phyloP scores from a whole-genome alignment of 2,113 vertebrate genomes.

The Plecturocebus donacophilus region DNA sequence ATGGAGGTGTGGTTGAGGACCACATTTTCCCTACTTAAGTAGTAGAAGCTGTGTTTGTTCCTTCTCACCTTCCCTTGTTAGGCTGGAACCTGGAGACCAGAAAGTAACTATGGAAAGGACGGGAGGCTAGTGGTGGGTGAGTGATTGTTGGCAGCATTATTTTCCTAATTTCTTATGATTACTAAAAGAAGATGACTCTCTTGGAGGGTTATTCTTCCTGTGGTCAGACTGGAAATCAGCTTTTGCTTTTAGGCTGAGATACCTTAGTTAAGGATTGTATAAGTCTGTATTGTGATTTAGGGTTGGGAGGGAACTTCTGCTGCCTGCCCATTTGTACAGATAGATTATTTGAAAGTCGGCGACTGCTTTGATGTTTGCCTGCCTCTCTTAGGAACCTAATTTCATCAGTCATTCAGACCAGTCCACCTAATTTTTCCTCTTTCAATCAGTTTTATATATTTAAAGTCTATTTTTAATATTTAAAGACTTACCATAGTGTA shows the following conservation, averaged over 20 bases:
- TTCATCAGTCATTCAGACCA: not conserved
- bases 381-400: not conserved
- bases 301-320: not conserved
- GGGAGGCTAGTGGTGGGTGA: not conserved
- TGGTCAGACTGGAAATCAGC: not conserved
- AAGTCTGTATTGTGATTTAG: not conserved
- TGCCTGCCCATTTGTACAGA: not conserved
- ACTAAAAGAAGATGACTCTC: not conserved
- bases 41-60: not conserved
- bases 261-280: not conserved
- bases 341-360: not conserved
- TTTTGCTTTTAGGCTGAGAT: not conserved
- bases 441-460: not conserved
- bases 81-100: not conserved
- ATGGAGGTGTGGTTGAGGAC: not conserved
- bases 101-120: not conserved
- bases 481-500: constrained; percentile 19
- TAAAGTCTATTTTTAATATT: constrained; percentile 33
- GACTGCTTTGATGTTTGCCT: not conserved
- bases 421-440: constrained; percentile 32
- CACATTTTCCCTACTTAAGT: not conserved
- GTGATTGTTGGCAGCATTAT: not conserved
- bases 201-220: not conserved
- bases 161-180: constrained; percentile 13
- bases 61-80: not conserved